Evolutionary conservation across 2,888 invertebrate genomes (phyloP), one percentile per base, ranked within the genome.

Genomic region (Gonocerus acuteangulatus): DNA sequence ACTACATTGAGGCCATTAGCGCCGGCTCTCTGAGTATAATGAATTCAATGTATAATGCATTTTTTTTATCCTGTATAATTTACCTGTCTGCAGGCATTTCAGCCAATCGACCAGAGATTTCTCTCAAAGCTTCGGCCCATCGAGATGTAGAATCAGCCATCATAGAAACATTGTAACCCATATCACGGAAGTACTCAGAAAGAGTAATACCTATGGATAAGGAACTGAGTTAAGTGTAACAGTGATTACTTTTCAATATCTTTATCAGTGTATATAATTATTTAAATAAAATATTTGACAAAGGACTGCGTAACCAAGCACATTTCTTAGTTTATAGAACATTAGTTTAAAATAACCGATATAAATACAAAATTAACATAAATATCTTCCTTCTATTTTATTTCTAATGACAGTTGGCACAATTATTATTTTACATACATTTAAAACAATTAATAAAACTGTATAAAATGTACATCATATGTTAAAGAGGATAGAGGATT

Each of bases 71-170:
- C n/a, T n/a, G n/a, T n/a, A n/a, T n/a, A n/a, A n/a, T n/a, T 44
- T 45, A 61, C 73, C 73, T 74, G 71, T 93, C 95, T 71, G 99
- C 99, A 73, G 99, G 99, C 99, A 99, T 99, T 83, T 99, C 99
- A 74, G 99, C 99, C 74, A 99, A 81, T 78, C 99, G 96, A 72
- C 84, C 96, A 0, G 97, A 97, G 79, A 99, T 99, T 85, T 99
- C 99, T 80, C 99, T 86, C 76, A 99, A 83, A 70, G 99, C 99
- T 78, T 99, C 99, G 65, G 99, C 99, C 99, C 99, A 99, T 79
- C 99, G 93, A 13, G 97, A 99, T 18, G 99, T 99, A 23, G 97
- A 99, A 79, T 99, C 99, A 66, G 99, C 99, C 99, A 99, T 99
- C 99, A 99, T 99, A 69, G 97, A 95, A 48, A 99, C 99, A 76